Percentiles rank a stretch among this genome's conserved stretches.
phyloP scores from a whole-genome alignment of 1,140 invertebrate genomes.

The Danaus melanippus region DNA sequence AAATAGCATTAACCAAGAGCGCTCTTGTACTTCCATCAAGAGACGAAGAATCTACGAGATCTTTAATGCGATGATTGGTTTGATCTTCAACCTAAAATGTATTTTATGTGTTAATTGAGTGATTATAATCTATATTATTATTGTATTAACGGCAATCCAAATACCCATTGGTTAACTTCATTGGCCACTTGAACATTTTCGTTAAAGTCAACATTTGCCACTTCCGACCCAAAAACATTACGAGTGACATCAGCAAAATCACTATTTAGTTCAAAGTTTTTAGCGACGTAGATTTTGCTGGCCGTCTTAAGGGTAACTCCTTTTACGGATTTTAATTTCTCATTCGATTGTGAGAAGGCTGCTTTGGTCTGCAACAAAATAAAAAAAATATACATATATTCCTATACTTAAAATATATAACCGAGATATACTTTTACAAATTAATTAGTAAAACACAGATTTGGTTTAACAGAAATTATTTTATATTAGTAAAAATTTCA shows the following conservation, averaged over 20 bases:
- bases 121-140: neutral
- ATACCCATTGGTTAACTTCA: slow-evolving; percentile 72
- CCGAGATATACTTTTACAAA: no score
- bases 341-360: slow-evolving; percentile 24
- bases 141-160: slow-evolving; percentile 4
- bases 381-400: no score
- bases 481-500: no score
- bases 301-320: slow-evolving; percentile 27
- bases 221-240: slow-evolving; percentile 29
- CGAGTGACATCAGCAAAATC: slow-evolving; percentile 23
- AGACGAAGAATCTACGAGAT: slow-evolving; percentile 73
- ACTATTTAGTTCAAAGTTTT: slow-evolving; percentile 25
- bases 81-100: slow-evolving; percentile 74
- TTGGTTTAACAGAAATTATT: no score
- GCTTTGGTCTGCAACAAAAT: slow-evolving; percentile 18
- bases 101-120: neutral
- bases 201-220: slow-evolving; percentile 41
- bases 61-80: slow-evolving; percentile 80
- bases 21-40: slow-evolving; percentile 72
- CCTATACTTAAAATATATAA: no score
- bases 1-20: slow-evolving; percentile 72
- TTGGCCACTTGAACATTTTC: slow-evolving; percentile 30
- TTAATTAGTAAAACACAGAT: no score
- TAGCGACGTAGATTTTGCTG: slow-evolving; percentile 29
- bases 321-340: slow-evolving; percentile 23